Percentiles rank a stretch among this genome's conserved stretches.
phyloP scores from a whole-genome alignment of 2,888 invertebrate species.

The Aplocera efformata region DNA sequence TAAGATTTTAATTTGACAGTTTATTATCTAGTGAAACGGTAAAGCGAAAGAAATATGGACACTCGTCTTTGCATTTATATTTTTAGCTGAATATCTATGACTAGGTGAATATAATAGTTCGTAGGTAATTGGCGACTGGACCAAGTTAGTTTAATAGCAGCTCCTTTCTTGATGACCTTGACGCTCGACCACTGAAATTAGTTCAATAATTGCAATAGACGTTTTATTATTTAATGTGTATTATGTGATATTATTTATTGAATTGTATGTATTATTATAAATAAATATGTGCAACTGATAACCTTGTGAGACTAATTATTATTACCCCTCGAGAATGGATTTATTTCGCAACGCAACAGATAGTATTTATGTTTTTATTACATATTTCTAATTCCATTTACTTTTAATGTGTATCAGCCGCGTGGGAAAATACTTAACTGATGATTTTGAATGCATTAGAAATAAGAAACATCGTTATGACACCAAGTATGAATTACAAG shows the following conservation, averaged over 20 bases:
- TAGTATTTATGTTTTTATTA: too few species aligned
- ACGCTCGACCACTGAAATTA: constrained; percentile 43
- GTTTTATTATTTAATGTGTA: constrained; percentile 34
- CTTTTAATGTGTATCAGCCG: neutral
- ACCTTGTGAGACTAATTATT: neutral
- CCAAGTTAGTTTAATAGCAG: constrained; percentile 16
- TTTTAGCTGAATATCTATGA: constrained; percentile 40
- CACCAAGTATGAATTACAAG: too few species aligned
- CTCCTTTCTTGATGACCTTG: constrained; percentile 42
- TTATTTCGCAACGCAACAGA: too few species aligned
- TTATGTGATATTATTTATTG: constrained; percentile 32
- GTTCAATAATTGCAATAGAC: constrained; percentile 35
- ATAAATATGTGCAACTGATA: constrained; percentile 37
- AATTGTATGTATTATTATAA: constrained; percentile 22
- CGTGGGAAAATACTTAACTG: neutral
- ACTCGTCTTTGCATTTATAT: constrained; percentile 50
- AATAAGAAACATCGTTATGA: too few species aligned
- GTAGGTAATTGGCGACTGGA: constrained; percentile 47
- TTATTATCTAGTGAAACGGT: constrained; percentile 10
- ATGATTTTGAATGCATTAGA: neutral
- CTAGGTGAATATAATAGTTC: constrained; percentile 42
- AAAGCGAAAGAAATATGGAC: constrained; percentile 33
- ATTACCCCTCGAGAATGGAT: neutral
- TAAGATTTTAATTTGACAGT: constrained; percentile 27
- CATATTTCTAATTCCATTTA: too few species aligned